Evolutionary conservation across 2,113 vertebrate species (phyloP), one percentile per base, ranked within the genome.

Genomic region (Rhadina sibilatrix): DNA sequence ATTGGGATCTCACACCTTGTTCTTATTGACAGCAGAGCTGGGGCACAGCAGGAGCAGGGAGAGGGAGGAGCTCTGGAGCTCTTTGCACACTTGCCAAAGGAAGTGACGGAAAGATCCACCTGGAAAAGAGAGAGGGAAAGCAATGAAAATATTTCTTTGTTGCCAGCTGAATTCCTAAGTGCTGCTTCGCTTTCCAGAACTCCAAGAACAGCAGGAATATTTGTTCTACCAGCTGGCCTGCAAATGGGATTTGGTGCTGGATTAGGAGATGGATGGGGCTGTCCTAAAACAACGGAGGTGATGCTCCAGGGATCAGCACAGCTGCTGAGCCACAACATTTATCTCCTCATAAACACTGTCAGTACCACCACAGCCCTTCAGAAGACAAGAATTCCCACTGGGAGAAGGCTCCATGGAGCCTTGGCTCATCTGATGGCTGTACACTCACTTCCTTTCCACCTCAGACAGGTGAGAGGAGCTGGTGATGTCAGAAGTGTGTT

Each of bases 31-130:
- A 2, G 99, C 98, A 12, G 99, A 98, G 97, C 99, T 99, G 61
- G 99, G 99, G 89, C 99, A 99, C 76, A 99, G 92, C 71, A 99
- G 97, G 69, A 99, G 98, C 42, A 99, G 98, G 17, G 99, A 99
- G 42, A 99, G 98, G 0, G 98, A 98, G n/a, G 98, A 99, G 89
- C 99, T 99, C 98, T 99, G 99, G 9, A 99, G 95, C 97, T 99
- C 99, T 85, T 99, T 99, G 57, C 99, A 99, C 71, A 99, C 99
- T 97, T 99, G 99, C 99, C 99, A 99, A 40, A 99, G 97, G 97
- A 99, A 99, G 97, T 99, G 99, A 63, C 99, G 98, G 97, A 99
- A 99, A 30, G 99, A 99, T 75, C 99, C 99, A 92, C 99, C 99
- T 99, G 97, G 28, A 68, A 94, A 33, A 96, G 74, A 97, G 38